A percentile compares a stretch with the other conserved stretches of the same genome.
phyloP scores from a whole-genome alignment of 2,888 invertebrate genomes.

The Gari tellinella region DNA sequence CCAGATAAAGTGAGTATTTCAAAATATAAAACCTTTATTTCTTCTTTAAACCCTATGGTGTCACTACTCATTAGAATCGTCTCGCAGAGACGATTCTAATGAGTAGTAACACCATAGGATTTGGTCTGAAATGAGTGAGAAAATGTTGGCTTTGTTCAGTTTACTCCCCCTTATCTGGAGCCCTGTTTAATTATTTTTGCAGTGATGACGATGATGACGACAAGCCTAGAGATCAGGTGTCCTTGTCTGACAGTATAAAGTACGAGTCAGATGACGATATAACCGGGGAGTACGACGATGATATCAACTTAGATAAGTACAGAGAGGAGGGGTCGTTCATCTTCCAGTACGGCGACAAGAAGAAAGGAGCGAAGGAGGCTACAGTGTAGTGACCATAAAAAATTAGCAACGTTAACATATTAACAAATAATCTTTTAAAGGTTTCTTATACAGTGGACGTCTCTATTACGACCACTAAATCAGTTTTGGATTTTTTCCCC shows the following conservation, averaged over 20 bases:
- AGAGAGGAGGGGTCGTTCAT: slow-evolving; percentile 71
- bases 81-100: too few species aligned
- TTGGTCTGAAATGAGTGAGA: too few species aligned
- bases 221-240: slow-evolving; percentile 56
- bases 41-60: too few species aligned
- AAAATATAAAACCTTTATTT: too few species aligned
- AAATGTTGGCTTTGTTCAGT: too few species aligned
- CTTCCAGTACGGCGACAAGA: slow-evolving; percentile 63
- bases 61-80: too few species aligned
- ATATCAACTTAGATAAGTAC: slow-evolving; percentile 62
- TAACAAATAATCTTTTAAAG: not conserved
- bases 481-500: too few species aligned
- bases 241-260: slow-evolving; percentile 61
- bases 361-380: slow-evolving; percentile 45
- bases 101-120: too few species aligned
- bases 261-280: slow-evolving; percentile 62
- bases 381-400: slow-evolving; percentile 39
- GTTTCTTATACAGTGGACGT: not conserved
- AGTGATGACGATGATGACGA: slow-evolving; percentile 57
- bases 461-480: too few species aligned
- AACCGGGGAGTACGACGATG: slow-evolving; percentile 65
- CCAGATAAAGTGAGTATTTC: too few species aligned
- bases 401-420: not conserved
- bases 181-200: too few species aligned
- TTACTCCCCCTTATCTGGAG: too few species aligned